Conservation (phyloP, 2,113 vertebrate genomes). For the Hemichromis elongatus region DNA sequence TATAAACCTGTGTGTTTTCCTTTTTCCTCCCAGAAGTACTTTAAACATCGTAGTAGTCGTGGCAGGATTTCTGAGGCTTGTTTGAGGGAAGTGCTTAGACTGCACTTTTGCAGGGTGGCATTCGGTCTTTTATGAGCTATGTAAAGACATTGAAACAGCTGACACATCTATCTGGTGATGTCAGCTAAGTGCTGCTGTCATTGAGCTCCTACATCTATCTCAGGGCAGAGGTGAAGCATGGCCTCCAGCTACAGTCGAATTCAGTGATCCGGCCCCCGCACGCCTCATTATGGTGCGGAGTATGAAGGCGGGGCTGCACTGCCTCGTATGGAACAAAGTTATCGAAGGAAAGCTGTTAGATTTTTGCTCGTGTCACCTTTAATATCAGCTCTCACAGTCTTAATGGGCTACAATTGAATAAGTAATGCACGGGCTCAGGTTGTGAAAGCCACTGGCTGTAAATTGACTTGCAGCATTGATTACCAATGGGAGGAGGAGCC, state of each 20-base stretch:
- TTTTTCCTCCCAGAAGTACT: not conserved
- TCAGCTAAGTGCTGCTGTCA: conserved; percentile 51
- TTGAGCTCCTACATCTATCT: conserved; percentile 43
- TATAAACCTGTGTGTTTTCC: conserved; percentile 8
- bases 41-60: conserved; percentile 4
- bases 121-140: conserved; percentile 29
- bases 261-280: not conserved
- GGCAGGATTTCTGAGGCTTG: not conserved
- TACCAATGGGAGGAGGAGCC: conserved; percentile 30
- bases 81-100: conserved; percentile 10
- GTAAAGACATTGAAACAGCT: conserved; percentile 45
- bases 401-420: conserved; percentile 51
- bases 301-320: not conserved
- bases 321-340: not conserved
- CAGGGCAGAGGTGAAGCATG: conserved; percentile 50
- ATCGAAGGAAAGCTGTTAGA: conserved; percentile 28
- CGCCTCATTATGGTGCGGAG: not conserved
- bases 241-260: not conserved
- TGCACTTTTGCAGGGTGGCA: conserved; percentile 30
- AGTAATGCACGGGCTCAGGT: conserved; percentile 33
- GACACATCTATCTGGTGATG: conserved; percentile 36
- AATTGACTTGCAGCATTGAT: conserved; percentile 66
- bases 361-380: conserved; percentile 48
- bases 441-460: conserved; percentile 40
- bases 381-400: conserved; percentile 20